phyloP scores from a whole-genome alignment of 2,888 invertebrate genomes.

The Metallyticus violacea region DNA sequence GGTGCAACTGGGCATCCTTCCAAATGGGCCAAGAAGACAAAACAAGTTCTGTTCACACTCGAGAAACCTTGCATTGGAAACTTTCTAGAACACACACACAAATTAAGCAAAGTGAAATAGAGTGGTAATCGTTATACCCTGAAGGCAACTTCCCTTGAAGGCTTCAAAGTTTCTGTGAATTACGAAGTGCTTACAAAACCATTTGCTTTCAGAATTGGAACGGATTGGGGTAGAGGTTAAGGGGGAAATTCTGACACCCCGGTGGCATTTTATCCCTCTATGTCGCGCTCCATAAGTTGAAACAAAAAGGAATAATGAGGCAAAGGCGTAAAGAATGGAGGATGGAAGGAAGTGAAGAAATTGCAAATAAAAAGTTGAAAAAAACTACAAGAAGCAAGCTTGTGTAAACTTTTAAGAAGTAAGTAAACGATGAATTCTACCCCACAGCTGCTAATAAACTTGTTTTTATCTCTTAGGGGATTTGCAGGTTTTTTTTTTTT shows the following conservation, averaged over 20 bases:
- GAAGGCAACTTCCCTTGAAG: too few relatives aligned
- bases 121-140: neutral
- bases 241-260: neutral
- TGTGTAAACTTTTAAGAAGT: neutral
- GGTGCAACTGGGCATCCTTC: neutral
- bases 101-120: constrained; percentile 6
- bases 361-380: constrained; percentile 3
- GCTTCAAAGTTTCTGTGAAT: neutral
- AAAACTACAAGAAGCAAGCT: neutral
- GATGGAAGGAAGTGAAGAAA: neutral
- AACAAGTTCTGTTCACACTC: neutral
- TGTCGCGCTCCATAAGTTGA: neutral
- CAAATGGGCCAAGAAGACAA: neutral
- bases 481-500: neutral
- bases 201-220: neutral
- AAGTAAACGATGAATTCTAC: neutral
- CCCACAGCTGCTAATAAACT: neutral
- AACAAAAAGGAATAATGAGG: neutral
- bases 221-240: too few relatives aligned
- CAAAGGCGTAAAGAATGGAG: too few relatives aligned
- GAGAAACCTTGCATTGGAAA: neutral
- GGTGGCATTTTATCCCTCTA: neutral
- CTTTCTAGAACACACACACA: neutral
- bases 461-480: neutral
- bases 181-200: constrained; percentile 9